Conservation (phyloP, 1,140 invertebrate species). For the Stegodyphus mimosarum region DNA sequence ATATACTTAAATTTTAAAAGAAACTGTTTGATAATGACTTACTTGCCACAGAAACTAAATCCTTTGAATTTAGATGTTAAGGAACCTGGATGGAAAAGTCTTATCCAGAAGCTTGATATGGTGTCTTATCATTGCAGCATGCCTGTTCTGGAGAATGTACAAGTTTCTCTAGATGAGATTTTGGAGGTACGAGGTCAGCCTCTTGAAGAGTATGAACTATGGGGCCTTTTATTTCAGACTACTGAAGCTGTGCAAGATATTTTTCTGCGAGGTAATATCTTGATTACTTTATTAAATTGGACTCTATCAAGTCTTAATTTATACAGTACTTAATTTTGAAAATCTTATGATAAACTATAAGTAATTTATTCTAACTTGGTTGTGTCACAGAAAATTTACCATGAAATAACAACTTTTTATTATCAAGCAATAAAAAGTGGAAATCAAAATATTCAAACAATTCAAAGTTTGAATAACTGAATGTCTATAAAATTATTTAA, state of each 20-base stretch:
- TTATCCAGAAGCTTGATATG: conserved; percentile 57
- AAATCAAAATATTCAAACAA: background rate
- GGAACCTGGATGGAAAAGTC: conserved; percentile 48
- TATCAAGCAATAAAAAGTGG: background rate
- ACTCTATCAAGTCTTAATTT: background rate
- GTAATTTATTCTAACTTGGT: background rate
- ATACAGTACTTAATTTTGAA: background rate
- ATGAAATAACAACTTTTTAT: background rate
- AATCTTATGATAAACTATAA: background rate
- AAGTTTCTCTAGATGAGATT: conserved; percentile 50
- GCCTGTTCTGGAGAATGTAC: conserved; percentile 53
- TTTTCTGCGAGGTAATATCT: conserved; percentile 34
- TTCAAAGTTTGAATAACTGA: background rate
- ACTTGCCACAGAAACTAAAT: conserved; percentile 30
- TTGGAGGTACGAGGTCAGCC: conserved; percentile 46
- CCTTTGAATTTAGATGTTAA: conserved; percentile 37
- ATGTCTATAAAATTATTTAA: background rate
- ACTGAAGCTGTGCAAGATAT: conserved; percentile 42
- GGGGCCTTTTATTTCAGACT: conserved; percentile 44
- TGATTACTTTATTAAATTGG: background rate
- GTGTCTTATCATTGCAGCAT: conserved; percentile 59
- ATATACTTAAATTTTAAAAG: no score
- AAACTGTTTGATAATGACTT: conserved; percentile 4
- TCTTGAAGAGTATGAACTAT: conserved; percentile 44
- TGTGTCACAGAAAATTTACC: background rate